Evolutionary conservation across 2,113 vertebrate genomes (phyloP), one percentile per base, ranked within the genome.

Genomic region (Leucoraja erinaceus): DNA sequence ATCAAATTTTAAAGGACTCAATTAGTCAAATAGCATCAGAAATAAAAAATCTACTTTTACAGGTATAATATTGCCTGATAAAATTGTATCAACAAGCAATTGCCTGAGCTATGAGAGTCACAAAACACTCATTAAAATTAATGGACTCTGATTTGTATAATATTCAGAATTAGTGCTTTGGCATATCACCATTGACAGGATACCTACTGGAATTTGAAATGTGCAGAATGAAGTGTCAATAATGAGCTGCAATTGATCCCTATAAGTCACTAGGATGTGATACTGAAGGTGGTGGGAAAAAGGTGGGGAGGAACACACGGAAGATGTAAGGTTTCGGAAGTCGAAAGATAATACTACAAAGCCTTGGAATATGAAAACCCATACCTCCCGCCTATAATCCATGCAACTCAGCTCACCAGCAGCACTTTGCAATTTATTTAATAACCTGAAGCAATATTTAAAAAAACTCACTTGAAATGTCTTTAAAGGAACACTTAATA

Each of bases 121-220:
- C 83, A 88, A 88, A 66, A 63, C 6, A 33, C 59, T 63, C 59
- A 18, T 63, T 88, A 88, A 88, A 88, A 61, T 88, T 63, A 88
- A 66, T 63, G 59, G 83, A 88, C 59, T 84, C 79, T 84, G 83
- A 63, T 31, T 88, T 63, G 59, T 31, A 88, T 28, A 88, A 66
- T 66, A 66, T 88, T 61, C 59, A 31, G 25, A 86, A 59, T 61
- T 56, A 86, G 25, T 61, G 54, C 56, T 86, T 86, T 86, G 54
- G 81, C 22, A 86, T 54, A 86, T 86, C 81, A 86, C 25, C 81
- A 86, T 54, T n/a, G 56, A 86, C 25, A 28, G 59, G 81, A 84
- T 25, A 86, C n/a, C 59, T 28, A 63, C 6, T 31, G 31, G 59
- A 88, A 31, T 31, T 63, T 59, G 16, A 0, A 88, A 63, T 16